A percentile compares a stretch with the other conserved stretches of the same genome.
phyloP scores from a whole-genome alignment of 2,113 vertebrate species.

The Felis chaus region DNA sequence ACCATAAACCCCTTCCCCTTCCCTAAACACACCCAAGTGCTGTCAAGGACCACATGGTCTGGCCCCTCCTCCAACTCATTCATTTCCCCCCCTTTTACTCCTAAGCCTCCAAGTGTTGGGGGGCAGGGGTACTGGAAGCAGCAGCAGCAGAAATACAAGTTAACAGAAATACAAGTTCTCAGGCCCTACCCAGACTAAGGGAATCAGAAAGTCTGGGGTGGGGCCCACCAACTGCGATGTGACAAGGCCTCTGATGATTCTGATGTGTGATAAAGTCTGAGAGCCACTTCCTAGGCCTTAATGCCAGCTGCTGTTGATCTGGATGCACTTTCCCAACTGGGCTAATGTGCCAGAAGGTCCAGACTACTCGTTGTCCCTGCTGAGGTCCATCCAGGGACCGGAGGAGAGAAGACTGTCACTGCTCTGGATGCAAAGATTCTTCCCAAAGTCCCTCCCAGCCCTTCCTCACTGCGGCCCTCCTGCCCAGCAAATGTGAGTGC shows the following conservation, averaged over 20 bases:
- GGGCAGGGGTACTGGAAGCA: too few species aligned
- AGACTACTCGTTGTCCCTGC: neutral
- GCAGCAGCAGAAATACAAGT: neutral
- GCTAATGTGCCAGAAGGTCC: neutral
- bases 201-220: neutral
- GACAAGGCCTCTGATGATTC: neutral
- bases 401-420: neutral
- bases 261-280: rapidly evolving
- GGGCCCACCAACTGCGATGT: neutral
- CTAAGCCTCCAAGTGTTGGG: neutral
- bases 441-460: neutral
- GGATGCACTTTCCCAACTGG: neutral
- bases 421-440: neutral
- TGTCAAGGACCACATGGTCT: neutral
- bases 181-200: neutral
- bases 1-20: neutral
- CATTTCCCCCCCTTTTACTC: neutral
- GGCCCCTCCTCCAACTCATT: neutral
- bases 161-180: neutral
- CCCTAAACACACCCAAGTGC: neutral
- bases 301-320: rapidly evolving
- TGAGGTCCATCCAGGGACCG: too few species aligned
- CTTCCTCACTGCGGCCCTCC: neutral
- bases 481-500: neutral
- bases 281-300: neutral